A percentile compares a stretch with the other conserved stretches of the same genome.
Conservation (phyloP, 2,113 vertebrate species). For the Pteropus alecto region DNA sequence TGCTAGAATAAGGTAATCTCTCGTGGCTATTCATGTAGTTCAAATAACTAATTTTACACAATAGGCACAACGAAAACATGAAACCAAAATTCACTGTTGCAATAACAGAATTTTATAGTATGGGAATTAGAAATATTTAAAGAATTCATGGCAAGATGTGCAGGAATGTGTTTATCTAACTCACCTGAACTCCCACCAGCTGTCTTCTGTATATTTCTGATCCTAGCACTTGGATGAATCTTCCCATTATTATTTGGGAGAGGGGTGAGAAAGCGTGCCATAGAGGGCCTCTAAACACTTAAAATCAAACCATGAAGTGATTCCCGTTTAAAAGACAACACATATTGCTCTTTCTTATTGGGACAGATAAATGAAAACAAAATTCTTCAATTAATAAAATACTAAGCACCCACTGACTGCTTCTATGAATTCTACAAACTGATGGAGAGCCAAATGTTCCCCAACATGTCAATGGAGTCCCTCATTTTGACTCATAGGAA, state of each 20-base stretch:
- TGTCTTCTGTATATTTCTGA: not conserved
- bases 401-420: not conserved
- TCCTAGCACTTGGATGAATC: not conserved
- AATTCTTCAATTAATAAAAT: too few relatives aligned
- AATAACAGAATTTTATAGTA: not conserved
- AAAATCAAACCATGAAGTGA: not conserved
- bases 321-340: too few relatives aligned
- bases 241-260: rapidly evolving
- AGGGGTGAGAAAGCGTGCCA: rapidly evolving
- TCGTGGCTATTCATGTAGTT: not conserved
- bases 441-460: not conserved
- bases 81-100: not conserved
- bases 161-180: not conserved
- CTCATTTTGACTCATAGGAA: not conserved
- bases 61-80: not conserved
- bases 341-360: rapidly evolving
- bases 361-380: too few relatives aligned
- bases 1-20: not conserved
- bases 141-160: not conserved
- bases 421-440: not conserved
- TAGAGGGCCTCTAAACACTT: not conserved
- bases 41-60: not conserved
- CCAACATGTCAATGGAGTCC: not conserved
- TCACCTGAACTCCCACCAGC: not conserved
- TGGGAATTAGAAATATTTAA: not conserved